Conservation (phyloP, 1,140 invertebrate genomes). For the Drosophila tsacasi region DNA sequence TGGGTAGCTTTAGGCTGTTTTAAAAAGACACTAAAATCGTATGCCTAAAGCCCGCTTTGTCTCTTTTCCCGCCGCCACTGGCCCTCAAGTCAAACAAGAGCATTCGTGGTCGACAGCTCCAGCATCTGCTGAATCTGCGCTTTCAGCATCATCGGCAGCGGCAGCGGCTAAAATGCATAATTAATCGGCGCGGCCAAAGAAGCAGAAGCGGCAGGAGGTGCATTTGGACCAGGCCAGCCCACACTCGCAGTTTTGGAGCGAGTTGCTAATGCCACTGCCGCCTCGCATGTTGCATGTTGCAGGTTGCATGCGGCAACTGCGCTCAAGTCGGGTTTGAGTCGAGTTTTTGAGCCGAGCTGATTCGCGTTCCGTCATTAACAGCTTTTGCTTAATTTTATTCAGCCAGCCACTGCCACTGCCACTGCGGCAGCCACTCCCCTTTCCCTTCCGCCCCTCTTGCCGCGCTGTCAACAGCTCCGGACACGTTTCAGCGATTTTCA, state of each 20-base stretch:
- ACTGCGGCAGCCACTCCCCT: neutral
- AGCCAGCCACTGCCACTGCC: constrained; percentile 14
- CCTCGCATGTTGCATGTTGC: constrained; percentile 50
- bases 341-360: constrained; percentile 44
- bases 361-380: constrained; percentile 70
- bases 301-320: constrained; percentile 53
- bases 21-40: neutral
- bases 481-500: constrained; percentile 78
- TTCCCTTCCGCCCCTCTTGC: constrained; percentile 10
- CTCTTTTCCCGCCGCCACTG: constrained; percentile 15
- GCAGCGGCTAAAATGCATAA: constrained; percentile 76
- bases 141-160: constrained; percentile 36
- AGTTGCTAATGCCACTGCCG: constrained; percentile 27
- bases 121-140: constrained; percentile 29
- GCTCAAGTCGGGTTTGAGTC: constrained; percentile 56
- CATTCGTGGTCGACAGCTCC: constrained; percentile 18
- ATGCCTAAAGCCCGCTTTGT: neutral
- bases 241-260: constrained; percentile 33
- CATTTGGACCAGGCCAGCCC: constrained; percentile 12
- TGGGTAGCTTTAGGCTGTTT: neutral
- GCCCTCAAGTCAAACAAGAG: constrained; percentile 14
- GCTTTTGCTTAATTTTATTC: constrained; percentile 79
- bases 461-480: constrained; percentile 61
- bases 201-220: constrained; percentile 26
- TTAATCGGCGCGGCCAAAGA: constrained; percentile 56